Evolutionary conservation across 2,888 invertebrate genomes (phyloP).

Genomic region (Pegoplata infirma): DNA sequence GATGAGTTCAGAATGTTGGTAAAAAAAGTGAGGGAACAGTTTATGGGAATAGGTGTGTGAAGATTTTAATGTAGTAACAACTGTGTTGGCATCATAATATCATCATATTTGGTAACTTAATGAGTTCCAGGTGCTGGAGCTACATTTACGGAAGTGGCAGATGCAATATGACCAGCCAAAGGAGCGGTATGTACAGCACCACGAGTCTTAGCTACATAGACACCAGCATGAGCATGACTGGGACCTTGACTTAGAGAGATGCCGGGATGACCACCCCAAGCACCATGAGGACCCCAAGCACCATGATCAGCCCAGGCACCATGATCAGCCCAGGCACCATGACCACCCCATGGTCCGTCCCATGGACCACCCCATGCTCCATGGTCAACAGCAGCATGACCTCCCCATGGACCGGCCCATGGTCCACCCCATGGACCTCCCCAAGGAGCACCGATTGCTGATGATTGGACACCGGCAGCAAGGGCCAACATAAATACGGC

Average conservation of each 20-base stretch:
- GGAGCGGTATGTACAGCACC: slow-evolving; percentile 77
- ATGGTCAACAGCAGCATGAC: slow-evolving; percentile 63
- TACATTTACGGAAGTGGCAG: slow-evolving; percentile 75
- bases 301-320: slow-evolving; percentile 65
- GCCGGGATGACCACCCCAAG: slow-evolving; percentile 75
- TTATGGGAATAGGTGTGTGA: background rate
- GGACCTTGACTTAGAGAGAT: slow-evolving; percentile 74
- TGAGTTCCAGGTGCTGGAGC: slow-evolving; percentile 76
- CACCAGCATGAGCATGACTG: slow-evolving; percentile 65
- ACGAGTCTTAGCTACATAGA: slow-evolving; percentile 77
- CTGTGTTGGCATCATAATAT: slow-evolving; percentile 60
- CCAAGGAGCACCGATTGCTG: slow-evolving; percentile 67
- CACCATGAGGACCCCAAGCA: slow-evolving; percentile 70
- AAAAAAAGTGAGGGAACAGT: background rate
- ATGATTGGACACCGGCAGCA: slow-evolving; percentile 75
- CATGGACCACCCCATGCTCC: slow-evolving; percentile 75
- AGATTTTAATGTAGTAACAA: too few relatives aligned
- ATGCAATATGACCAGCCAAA: slow-evolving; percentile 75
- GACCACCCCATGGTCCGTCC: slow-evolving; percentile 74
- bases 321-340: slow-evolving; percentile 68
- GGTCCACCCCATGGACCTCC: slow-evolving; percentile 57
- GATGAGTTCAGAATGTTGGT: slow-evolving; percentile 7
- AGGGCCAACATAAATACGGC: slow-evolving; percentile 72
- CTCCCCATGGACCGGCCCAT: slow-evolving; percentile 61
- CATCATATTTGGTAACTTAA: slow-evolving; percentile 61